Base-by-base conservation (phyloP, 2,797 vertebrate genomes). In the Champsocephalus esox region DNA sequence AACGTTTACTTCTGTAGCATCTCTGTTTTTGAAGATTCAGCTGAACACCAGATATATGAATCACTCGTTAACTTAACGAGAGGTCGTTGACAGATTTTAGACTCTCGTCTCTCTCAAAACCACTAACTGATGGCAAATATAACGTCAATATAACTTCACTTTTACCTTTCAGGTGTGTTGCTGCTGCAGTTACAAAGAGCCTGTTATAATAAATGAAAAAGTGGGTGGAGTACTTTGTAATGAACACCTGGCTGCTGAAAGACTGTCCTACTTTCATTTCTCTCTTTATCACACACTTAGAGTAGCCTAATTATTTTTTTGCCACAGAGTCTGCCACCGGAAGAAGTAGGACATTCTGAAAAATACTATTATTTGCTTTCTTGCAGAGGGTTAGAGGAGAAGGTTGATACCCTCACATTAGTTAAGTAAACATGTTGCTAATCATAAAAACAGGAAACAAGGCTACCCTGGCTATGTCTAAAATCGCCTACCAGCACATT, bases 1-100 rank as follows among this genome's bases (percentile, higher is more conserved):
- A 87, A 80, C 21, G 19, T 58, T 62, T 49, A 34, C 54, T 66
- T 50, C 46, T 60, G 70, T 45, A 55, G 55, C 44, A 58, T 48
- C 51, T 51, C 19, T 17, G 17, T 44, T 16, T 50, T 32, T 44
- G 50, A 71, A 70, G 64, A 49, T 59, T 12, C 32, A 3, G 8
- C 19, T 67, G 12, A 56, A 45, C 11, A 54, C 12, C 2, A 46
- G 19, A 19, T 24, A 38, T n/a, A 38, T 48, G 32, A 63, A 51
- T 12, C 34, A 12, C 24, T n/a, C 9, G 51, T 14, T 48, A 14
- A 34, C 11, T 32, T 19, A 57, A 55, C 41, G 55, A 61, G 38
- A 52, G n/a, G 10, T 16, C 14, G 56, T 3, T 62, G 51, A 69
- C 34, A 60, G 59, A 58, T 16, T 34, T 16, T 21, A 63, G 16